Percentiles rank a stretch among this genome's conserved stretches.
These are phyloP conservation scores for Drosophila nigrodunni DNA, from an alignment of 1,140 invertebrate species.

Conservation along the genomic window DNA sequence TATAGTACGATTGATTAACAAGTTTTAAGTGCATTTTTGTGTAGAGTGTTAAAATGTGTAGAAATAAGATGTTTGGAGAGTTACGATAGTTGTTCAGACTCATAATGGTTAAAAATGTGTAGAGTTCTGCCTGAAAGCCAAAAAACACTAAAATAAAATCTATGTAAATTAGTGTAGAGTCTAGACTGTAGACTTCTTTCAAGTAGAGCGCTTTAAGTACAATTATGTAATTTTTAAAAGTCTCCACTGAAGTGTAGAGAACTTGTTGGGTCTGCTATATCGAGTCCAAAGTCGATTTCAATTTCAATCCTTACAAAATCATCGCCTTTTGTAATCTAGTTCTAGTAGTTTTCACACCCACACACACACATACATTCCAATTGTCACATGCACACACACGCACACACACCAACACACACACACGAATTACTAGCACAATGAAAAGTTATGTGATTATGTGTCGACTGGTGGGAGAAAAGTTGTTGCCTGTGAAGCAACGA, in stretches of 20 bases:
- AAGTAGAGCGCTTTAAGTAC: background rate
- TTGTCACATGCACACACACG: conserved; percentile 13
- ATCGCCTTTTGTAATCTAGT: conserved; percentile 43
- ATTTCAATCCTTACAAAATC: conserved; percentile 7
- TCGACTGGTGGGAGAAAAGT: background rate
- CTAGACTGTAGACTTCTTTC: background rate
- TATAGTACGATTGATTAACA: no score
- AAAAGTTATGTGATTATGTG: conserved; percentile 61
- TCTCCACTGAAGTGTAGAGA: background rate
- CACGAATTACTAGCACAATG: conserved; percentile 35
- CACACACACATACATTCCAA: conserved; percentile 16
- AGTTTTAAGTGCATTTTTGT: background rate
- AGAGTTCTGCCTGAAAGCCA: no score
- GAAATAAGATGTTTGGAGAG: background rate
- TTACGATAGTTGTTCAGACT: background rate
- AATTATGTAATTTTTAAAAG: no score
- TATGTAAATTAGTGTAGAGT: no score
- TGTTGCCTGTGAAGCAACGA: background rate
- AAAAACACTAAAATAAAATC: no score
- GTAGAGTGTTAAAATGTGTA: background rate
- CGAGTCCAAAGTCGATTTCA: background rate
- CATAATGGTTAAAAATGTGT: no score
- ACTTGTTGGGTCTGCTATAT: conserved; percentile 4
- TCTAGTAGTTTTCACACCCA: conserved; percentile 58
- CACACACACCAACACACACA: conserved; percentile 21